Conservation (phyloP, 2,113 vertebrate genomes). For the Phaethornis superciliosus region DNA sequence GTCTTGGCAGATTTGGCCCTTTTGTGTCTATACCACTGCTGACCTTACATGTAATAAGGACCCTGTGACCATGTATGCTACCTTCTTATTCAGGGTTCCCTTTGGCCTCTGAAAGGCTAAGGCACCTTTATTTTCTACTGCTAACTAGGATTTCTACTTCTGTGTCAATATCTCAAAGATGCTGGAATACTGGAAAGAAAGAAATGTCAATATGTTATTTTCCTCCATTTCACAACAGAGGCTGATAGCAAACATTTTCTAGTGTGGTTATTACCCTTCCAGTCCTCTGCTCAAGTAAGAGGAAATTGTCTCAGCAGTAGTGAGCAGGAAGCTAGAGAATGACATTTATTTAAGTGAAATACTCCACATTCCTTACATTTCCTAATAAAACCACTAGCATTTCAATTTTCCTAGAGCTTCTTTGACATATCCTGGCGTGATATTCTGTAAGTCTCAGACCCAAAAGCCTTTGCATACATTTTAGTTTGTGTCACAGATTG, state of each 20-base stretch:
- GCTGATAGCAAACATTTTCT: background rate
- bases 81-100: background rate
- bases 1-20: background rate
- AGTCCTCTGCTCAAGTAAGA: background rate
- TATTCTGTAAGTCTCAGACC: background rate
- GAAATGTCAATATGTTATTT: background rate
- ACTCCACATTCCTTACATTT: constrained; percentile 6
- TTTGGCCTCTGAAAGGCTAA: background rate
- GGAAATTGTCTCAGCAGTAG: constrained; percentile 51
- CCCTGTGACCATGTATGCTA: rapidly evolving
- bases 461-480: background rate
- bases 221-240: background rate
- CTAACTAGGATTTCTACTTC: background rate
- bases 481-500: background rate
- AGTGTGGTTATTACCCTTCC: background rate
- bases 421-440: constrained; percentile 21
- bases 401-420: constrained; percentile 19
- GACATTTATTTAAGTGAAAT: constrained; percentile 5
- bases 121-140: background rate
- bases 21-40: background rate
- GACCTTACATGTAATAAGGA: background rate
- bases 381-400: constrained; percentile 35
- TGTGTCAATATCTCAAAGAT: background rate
- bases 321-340: background rate
- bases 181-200: background rate